Evolutionary conservation across 2,113 vertebrate species (phyloP).

Genomic region (Gnathonemus longibarbis): DNA sequence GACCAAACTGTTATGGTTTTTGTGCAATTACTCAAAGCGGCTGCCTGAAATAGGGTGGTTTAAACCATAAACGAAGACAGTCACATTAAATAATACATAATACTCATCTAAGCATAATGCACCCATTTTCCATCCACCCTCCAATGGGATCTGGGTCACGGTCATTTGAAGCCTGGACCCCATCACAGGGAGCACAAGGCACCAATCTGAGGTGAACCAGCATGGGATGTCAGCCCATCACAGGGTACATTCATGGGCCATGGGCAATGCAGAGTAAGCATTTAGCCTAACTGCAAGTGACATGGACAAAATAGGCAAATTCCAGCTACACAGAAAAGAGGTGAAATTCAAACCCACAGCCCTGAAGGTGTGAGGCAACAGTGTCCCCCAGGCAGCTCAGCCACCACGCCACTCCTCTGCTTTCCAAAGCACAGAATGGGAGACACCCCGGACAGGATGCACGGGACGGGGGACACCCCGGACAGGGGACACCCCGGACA

Average conservation of each 20-base stretch:
- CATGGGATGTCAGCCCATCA: not conserved
- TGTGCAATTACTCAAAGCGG: not conserved
- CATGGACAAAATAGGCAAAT: not conserved
- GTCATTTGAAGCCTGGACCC: not conserved
- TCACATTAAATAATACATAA: not conserved
- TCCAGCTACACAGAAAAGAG: not conserved
- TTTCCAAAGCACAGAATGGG: not conserved
- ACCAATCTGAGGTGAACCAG: not conserved
- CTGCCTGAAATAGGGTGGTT: not conserved
- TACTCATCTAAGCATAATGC: not conserved
- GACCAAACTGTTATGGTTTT: conserved; percentile 9
- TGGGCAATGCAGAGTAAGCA: not conserved
- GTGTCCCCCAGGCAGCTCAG: not conserved
- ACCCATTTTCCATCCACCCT: not conserved
- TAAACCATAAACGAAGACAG: not conserved
- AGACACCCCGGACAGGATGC: not conserved
- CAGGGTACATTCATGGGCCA: not conserved
- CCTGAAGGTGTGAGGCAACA: not conserved
- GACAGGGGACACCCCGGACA: not conserved
- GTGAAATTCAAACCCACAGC: not conserved
- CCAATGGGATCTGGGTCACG: not conserved
- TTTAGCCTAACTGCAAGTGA: not conserved
- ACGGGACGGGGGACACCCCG: not conserved
- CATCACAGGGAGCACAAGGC: not conserved
- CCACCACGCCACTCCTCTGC: not conserved